Evolutionary conservation across 2,888 invertebrate genomes (phyloP), one percentile per base, ranked within the genome.

Genomic region (Volucella zonaria): DNA sequence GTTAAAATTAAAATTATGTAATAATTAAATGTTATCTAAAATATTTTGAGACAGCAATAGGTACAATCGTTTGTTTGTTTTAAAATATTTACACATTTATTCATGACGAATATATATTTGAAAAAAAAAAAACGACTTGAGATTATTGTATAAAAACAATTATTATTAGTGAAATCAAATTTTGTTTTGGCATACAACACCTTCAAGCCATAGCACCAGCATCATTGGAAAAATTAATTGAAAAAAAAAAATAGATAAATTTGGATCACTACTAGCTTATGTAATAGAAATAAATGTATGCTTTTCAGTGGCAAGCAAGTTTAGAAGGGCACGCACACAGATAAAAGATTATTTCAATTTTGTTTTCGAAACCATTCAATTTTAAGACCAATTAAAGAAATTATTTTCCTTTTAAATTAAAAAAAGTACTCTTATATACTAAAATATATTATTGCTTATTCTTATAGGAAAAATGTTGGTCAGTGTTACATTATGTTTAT

Each of bases 141-240:
- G 38, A 59, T 59, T 64, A 15, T 40, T 40, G 51, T 58, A 66
- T 54, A 11, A 54, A 83, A 66, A 66, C 45, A 78, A 51, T 42
- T 59, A 49, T 67, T 73, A 49, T 70, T 14, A 64, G 45, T 56
- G 73, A 49, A 79, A 76, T 62, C 10, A 58, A 62, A 59, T 56
- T 67, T 70, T 18, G 54, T 71, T 76, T 80, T 66, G 86, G 86
- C 82, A 86, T 86, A 86, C 86, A 86, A 86, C 86, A 86, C 77
- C 78, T 78, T 77, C 86, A 86, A 82, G 74, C 64, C 73, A 86
- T 62, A 74, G 64, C 85, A 85, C 52, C 62, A 74, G 74, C 74
- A 74, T 78, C 40, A 58, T 64, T 58, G 40, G 10, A 23, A 61
- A 68, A 68, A 52, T 56, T 56, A 31, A 31, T 43, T 40, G 1